These are phyloP conservation scores for Percopsis omiscomaycus DNA, from an alignment of 2,797 vertebrate species.

Conservation along the genomic window DNA sequence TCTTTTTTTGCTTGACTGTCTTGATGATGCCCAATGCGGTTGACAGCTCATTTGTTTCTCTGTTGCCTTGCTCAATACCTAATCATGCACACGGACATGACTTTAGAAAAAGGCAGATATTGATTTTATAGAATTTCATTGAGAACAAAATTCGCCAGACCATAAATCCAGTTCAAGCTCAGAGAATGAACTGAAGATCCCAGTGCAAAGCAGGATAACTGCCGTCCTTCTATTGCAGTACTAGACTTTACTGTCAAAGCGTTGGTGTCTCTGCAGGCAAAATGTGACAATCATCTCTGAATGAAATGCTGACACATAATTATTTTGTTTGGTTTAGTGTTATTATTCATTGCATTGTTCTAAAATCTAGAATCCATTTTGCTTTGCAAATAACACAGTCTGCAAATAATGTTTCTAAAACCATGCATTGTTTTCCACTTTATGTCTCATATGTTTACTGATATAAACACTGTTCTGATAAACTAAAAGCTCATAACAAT, in stretches of 20 bases:
- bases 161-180: conserved; percentile 24
- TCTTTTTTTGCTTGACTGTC: conserved; percentile 6
- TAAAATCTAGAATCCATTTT: not conserved
- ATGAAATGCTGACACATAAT: conserved; percentile 29
- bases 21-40: not conserved
- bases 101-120: conserved; percentile 31
- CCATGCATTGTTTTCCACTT: not conserved
- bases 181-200: conserved; percentile 32
- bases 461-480: not conserved
- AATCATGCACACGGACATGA: too few relatives aligned
- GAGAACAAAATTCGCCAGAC: not conserved
- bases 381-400: conserved; percentile 1
- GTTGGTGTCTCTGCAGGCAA: conserved; percentile 53
- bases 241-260: conserved; percentile 49
- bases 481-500: not conserved
- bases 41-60: not conserved
- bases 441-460: too few relatives aligned
- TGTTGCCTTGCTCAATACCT: not conserved
- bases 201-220: conserved; percentile 25
- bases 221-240: conserved; percentile 50
- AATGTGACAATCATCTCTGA: conserved; percentile 41
- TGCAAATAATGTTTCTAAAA: not conserved
- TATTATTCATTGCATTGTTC: not conserved
- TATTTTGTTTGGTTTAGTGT: not conserved
- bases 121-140: conserved; percentile 5